phyloP scores from a whole-genome alignment of 2,113 vertebrate genomes.

The Promerops cafer region DNA sequence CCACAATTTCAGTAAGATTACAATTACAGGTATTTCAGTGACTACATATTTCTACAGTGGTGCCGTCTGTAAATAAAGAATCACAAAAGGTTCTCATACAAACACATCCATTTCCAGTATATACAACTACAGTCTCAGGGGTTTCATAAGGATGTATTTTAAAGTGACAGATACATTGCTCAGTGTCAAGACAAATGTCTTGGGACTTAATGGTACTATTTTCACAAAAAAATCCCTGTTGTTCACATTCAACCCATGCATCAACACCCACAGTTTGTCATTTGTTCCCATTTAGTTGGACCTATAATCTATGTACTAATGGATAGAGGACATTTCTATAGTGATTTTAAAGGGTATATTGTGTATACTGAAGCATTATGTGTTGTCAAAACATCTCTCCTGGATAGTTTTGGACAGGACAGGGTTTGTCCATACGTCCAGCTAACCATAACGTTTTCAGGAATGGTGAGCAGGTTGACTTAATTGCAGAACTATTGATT shows the following conservation, averaged over 20 bases:
- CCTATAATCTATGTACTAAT: neutral
- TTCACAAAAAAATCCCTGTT: neutral
- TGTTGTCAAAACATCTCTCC: neutral
- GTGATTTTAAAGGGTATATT: neutral
- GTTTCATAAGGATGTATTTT: neutral
- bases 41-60: neutral
- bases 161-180: neutral
- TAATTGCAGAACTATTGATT: neutral
- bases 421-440: neutral
- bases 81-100: neutral
- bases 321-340: neutral
- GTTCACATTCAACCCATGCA: neutral
- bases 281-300: neutral
- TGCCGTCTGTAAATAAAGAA: neutral
- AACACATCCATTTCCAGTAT: neutral
- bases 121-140: neutral
- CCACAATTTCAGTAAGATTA: neutral
- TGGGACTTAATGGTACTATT: neutral
- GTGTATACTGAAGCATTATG: neutral
- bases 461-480: neutral
- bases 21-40: neutral
- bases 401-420: neutral
- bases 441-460: neutral
- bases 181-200: neutral
- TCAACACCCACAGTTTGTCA: neutral